Conservation (phyloP, 30 jellyfish, hydroid and myxozoan genomes). For the Catostylus mosaicus region DNA sequence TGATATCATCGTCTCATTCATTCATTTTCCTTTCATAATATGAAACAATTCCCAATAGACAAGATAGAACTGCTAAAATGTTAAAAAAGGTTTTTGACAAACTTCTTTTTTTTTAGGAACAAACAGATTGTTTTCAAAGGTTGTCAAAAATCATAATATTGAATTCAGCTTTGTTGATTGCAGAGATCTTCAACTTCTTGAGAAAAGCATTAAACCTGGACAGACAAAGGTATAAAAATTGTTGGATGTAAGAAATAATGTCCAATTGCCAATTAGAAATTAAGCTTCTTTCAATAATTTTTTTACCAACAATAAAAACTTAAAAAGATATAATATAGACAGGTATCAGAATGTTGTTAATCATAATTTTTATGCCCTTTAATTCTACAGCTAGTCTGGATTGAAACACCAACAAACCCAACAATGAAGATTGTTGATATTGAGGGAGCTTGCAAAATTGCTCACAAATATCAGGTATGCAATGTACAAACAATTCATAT, state of each 20-base stretch:
- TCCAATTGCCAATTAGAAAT: too few species aligned
- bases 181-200: slow-evolving; percentile 80
- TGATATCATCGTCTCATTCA: too few species aligned
- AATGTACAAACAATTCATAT: too few species aligned
- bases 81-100: neutral
- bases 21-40: neutral
- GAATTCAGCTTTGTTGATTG: slow-evolving; percentile 87
- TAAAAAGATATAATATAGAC: too few species aligned
- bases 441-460: slow-evolving; percentile 89
- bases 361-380: neutral
- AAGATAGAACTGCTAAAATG: neutral
- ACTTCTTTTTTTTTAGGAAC: slow-evolving; percentile 83
- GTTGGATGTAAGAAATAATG: neutral
- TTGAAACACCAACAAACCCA: slow-evolving; percentile 99
- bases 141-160: slow-evolving; percentile 62
- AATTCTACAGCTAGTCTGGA: slow-evolving; percentile 82
- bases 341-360: too few species aligned
- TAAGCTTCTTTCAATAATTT: too few species aligned
- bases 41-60: neutral
- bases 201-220: slow-evolving; percentile 91
- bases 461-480: slow-evolving; percentile 87
- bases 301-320: too few species aligned
- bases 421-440: slow-evolving; percentile 98
- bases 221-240: slow-evolving; percentile 85
- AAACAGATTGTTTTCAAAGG: slow-evolving; percentile 87